phyloP scores from a whole-genome alignment of 2,888 invertebrate species.

The Molorchus minor region DNA sequence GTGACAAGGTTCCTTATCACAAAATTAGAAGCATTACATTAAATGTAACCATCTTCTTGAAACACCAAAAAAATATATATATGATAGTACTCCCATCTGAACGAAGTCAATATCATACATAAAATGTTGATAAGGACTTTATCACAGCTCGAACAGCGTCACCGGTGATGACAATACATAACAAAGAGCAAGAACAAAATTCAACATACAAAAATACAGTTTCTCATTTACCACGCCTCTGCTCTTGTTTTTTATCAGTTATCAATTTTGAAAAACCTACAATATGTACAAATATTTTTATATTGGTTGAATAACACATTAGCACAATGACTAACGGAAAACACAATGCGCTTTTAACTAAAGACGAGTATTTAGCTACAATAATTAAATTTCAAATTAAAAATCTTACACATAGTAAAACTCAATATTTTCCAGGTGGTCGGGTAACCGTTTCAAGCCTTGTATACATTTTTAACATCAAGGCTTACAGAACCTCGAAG shows the following conservation, averaged over 20 bases:
- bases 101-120: conserved; percentile 68
- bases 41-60: conserved; percentile 31
- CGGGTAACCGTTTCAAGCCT: too few species aligned
- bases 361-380: too few species aligned
- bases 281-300: conserved; percentile 29
- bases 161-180: conserved; percentile 50
- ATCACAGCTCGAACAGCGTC: conserved; percentile 64
- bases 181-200: conserved; percentile 23
- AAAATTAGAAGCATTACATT: conserved; percentile 43
- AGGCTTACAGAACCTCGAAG: too few species aligned
- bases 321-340: too few species aligned
- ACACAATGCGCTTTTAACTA: too few species aligned
- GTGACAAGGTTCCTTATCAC: conserved; percentile 65
- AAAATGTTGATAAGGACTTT: conserved; percentile 65
- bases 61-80: conserved; percentile 48
- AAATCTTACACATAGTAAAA: too few species aligned
- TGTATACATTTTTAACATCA: too few species aligned
- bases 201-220: conserved; percentile 14
- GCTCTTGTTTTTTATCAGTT: conserved; percentile 16
- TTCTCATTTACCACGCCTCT: conserved; percentile 7
- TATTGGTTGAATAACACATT: too few species aligned
- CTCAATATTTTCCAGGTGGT: too few species aligned
- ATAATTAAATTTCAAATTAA: too few species aligned
- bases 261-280: conserved; percentile 4
- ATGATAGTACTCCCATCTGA: conserved; percentile 69